Base-by-base conservation (phyloP, 2,888 invertebrate genomes). In the Rugalucina vietnamica region DNA sequence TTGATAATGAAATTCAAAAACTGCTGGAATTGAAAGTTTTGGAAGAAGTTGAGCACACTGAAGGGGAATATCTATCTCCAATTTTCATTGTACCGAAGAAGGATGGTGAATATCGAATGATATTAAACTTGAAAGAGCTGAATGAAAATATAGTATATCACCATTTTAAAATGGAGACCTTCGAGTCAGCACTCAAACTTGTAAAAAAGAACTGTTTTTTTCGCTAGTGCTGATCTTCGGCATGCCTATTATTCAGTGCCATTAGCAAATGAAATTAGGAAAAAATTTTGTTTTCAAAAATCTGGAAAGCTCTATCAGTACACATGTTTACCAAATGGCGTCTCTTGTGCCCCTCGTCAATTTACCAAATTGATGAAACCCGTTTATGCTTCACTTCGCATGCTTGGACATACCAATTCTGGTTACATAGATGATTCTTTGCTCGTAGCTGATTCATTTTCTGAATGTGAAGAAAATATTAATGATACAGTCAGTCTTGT, bases 91-190 rank as follows among this genome's bases (percentile, higher is more conserved):
- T 79, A 27, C 76, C 79, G 2, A 80, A 83, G 65, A 75, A 69
- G 32, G 49, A 73, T 79, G 80, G 83, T 24, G 80, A 84, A 76
- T 76, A 80, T 29, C 57, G 79, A 73, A 80, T 84, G 76, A 79
- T 80, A 36, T 36, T 80, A 29, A 84, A 84, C 70, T 65, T 81
- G 29, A 82, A 79, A 76, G 69, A 82, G 12, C 65, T 84, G 8
- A 87, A 87, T 83, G 32, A 79, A 50, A 32, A 49, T 70, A 70
- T 85, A n/a, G 71, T 37, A 34, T 89, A 90, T 70, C 72, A 81
- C 29, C 89, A 89, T 83, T 90, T 90, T 72, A 87, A 90, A 78
- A 90, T 90, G 89, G 86, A 85, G 4, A 80, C 79, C 8, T 76
- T 90, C 24, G 37, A 87, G 10, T 79, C 83, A 24, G 85, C 82